These are phyloP conservation scores for Thecocarcelia acutangulata DNA, from an alignment of 2,888 invertebrate genomes.

Conservation along the genomic window DNA sequence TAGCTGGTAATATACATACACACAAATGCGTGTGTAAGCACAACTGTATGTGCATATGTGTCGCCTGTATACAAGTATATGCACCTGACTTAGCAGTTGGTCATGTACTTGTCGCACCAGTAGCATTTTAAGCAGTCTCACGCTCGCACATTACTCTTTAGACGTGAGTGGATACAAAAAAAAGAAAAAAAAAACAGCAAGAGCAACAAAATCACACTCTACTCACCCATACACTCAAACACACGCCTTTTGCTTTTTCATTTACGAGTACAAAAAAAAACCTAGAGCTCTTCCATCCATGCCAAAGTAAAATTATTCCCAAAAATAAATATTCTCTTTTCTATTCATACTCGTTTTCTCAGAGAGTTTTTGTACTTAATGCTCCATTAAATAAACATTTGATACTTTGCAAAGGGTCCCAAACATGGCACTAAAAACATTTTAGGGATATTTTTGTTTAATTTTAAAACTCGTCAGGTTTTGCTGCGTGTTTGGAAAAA, in stretches of 20 bases:
- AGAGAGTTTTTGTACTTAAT: slow-evolving; percentile 33
- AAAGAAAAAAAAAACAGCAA: slow-evolving; percentile 5
- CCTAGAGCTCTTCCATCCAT: slow-evolving; percentile 6
- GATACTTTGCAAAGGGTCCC: slow-evolving; percentile 26
- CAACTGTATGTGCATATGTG: slow-evolving; percentile 16
- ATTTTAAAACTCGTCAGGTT: slow-evolving; percentile 21
- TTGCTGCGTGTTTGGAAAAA: slow-evolving; percentile 44
- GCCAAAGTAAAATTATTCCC: neutral
- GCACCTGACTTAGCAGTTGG: slow-evolving; percentile 80
- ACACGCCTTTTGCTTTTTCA: neutral
- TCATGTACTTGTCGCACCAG: slow-evolving; percentile 82
- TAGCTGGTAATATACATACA: neutral
- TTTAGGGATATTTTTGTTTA: slow-evolving; percentile 28
- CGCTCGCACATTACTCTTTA: slow-evolving; percentile 77
- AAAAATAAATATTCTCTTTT: no score
- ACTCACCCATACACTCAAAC: slow-evolving; percentile 45
- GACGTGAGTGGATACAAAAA: slow-evolving; percentile 58
- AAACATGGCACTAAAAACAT: slow-evolving; percentile 39
- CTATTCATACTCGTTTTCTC: slow-evolving; percentile 19
- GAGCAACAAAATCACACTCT: slow-evolving; percentile 36
- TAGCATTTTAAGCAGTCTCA: slow-evolving; percentile 82
- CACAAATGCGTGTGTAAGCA: slow-evolving; percentile 4
- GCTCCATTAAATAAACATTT: slow-evolving; percentile 5
- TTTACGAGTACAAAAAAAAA: neutral
- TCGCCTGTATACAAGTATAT: slow-evolving; percentile 24